Evolutionary conservation across 2,113 vertebrate species (phyloP).

Genomic region (Muntiacus muntjak): DNA sequence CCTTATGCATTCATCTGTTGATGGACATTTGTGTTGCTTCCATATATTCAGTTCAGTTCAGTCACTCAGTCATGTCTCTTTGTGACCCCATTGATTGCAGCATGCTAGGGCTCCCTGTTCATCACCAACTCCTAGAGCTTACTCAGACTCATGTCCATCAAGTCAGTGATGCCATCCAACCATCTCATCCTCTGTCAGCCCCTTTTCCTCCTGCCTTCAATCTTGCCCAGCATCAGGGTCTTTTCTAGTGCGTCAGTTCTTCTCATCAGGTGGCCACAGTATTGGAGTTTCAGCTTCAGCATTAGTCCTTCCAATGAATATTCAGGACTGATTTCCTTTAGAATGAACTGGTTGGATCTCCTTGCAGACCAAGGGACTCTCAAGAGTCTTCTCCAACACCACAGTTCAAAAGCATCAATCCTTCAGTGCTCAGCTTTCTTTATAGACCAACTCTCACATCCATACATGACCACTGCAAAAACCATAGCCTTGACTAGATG

Average conservation of each 20-base stretch:
- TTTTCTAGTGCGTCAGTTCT: not conserved
- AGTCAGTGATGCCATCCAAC: not conserved
- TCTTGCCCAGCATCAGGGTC: not conserved
- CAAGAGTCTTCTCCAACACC: not conserved
- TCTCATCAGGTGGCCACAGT: not conserved
- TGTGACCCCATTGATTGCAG: not conserved
- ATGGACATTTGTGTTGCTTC: not conserved
- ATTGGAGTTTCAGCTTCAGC: not conserved
- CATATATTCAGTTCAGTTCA: not conserved
- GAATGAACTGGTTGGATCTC: not conserved
- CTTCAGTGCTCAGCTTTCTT: not conserved
- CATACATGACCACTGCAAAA: not conserved
- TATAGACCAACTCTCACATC: not conserved
- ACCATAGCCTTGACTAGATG: not conserved
- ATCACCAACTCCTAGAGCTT: not conserved
- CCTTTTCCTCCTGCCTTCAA: not conserved
- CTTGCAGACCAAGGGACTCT: not conserved
- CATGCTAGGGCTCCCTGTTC: not conserved
- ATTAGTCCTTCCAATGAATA: not conserved
- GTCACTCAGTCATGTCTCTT: accelerated
- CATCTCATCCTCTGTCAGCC: not conserved
- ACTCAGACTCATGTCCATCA: not conserved
- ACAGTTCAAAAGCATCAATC: not conserved
- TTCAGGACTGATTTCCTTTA: not conserved
- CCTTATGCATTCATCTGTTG: not conserved